Base-by-base conservation (phyloP, 2,888 invertebrate genomes). In the Zaprionus lineosus region DNA sequence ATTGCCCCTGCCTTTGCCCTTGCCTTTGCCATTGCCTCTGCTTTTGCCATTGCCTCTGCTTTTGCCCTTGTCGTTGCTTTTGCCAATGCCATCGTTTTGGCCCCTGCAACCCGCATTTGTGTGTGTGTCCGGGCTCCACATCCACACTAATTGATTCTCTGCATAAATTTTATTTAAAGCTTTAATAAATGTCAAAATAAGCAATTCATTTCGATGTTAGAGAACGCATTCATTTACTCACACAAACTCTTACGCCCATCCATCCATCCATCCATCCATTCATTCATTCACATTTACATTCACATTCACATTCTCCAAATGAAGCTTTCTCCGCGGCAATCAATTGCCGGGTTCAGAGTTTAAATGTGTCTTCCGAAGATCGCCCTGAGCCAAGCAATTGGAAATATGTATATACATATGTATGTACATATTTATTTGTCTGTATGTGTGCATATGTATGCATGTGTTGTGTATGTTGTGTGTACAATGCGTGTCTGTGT, bases 101-200 rank as follows among this genome's bases (percentile, higher is more conserved):
- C 34, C 24, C 4, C 44, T 21, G 18, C 28, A 24, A 31, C 60
- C 48, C 34, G 36, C 50, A 39, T 55, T 59, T 56, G 34, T 60
- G 76, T 41, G 64, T 56, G 39, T 59, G 58, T 59, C 48, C 52
- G 61, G 55, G 52, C 58, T 36, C 40, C 62, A 67, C 40, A 44
- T 19, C 15, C 61, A 31, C 69, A 64, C 82, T 84, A 82, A 82
- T 84, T 82, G 84, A 84, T 82, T 82, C 70, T 83, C 74, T 83
- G 79, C 82, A 84, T 83, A 84, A 83, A 83, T 83, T 83, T 77
- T 84, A 83, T 83, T 83, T 83, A 83, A 84, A 84, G 79, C 79
- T 83, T 83, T 84, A 81, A 83, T 85, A 83, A 84, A 84, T 84
- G 83, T 85, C 83, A 84, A 85, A 85, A 83, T 85, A 84, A 85